Evolutionary conservation across 2,888 invertebrate species (phyloP), one percentile per base, ranked within the genome.

Genomic region (Litoditis marina): DNA sequence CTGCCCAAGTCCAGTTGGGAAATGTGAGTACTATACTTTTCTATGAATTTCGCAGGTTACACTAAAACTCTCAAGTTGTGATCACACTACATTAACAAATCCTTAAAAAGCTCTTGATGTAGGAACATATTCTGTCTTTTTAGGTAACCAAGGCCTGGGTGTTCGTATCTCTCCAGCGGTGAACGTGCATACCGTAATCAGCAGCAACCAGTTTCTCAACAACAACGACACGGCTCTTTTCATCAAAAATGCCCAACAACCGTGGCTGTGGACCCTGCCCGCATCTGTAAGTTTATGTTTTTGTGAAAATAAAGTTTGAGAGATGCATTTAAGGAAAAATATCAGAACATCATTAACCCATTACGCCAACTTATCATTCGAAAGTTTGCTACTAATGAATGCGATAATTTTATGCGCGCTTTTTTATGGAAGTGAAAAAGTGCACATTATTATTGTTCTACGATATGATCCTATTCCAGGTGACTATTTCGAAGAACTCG

Each of bases 401-500:
- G n/a, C n/a, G n/a, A n/a, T n/a, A n/a, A n/a, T n/a, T n/a, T n/a
- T n/a, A n/a, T n/a, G n/a, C n/a, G n/a, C n/a, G n/a, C n/a, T n/a
- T n/a, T n/a, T n/a, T n/a, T n/a, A n/a, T n/a, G n/a, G n/a, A n/a
- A n/a, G n/a, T n/a, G n/a, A n/a, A n/a, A n/a, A n/a, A n/a, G n/a
- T n/a, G n/a, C n/a, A n/a, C n/a, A n/a, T n/a, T 5, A 39, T 13
- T 13, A n/a, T 39, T 39, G n/a, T 13, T 39, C 39, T n/a, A 39
- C 39, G n/a, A 39, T n/a, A 39, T 13, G n/a, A 27, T 27, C 13
- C 5, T 47, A 39, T 52, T 74, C 13, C 87, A 87, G 74, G 87
- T 93, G 47, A 78, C 88, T 13, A 88, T 94, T 55, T 89, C 90
- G 71, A 89, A 92, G 80, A 98, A 98, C 83, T 90, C 90, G 76